A percentile compares a stretch with the other conserved stretches of the same genome.
These are phyloP conservation scores for Syngnathoides biaculeatus DNA, from an alignment of 2,113 vertebrate genomes.

Conservation along the genomic window DNA sequence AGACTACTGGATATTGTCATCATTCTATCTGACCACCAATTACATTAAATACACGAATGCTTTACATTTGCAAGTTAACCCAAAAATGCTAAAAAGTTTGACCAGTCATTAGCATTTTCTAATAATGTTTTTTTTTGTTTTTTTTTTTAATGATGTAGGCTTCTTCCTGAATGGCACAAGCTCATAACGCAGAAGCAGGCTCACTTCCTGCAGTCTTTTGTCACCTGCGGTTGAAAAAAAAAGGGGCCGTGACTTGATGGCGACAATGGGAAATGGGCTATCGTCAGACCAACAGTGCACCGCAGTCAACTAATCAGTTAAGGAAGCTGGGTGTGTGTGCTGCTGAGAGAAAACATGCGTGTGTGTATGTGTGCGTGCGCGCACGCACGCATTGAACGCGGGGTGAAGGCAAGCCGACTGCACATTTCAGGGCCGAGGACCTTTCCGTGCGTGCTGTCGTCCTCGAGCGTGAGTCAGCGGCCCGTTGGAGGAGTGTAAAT, in stretches of 20 bases:
- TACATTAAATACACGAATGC: conserved; percentile 7
- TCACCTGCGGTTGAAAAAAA: conserved; percentile 49
- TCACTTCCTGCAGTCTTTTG: conserved; percentile 58
- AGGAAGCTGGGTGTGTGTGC: conserved; percentile 60
- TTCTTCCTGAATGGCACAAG: conserved; percentile 9
- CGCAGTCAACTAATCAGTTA: conserved; percentile 73
- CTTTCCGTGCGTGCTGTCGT: conserved; percentile 41
- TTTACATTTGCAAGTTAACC: conserved; percentile 7
- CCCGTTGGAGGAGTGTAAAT: conserved; percentile 62
- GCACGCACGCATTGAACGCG: conserved; percentile 19
- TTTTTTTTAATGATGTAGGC: conserved; percentile 13
- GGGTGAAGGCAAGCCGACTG: conserved; percentile 14
- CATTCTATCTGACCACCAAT: conserved; percentile 50
- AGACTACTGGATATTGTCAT: conserved; percentile 7
- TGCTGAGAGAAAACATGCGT: conserved; percentile 16
- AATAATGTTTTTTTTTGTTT: conserved; percentile 13
- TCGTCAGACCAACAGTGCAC: conserved; percentile 66
- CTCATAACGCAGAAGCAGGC: conserved; percentile 37
- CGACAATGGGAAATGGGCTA: conserved; percentile 76
- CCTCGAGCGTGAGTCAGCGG: conserved; percentile 67
- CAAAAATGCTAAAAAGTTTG: not conserved
- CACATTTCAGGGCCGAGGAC: conserved; percentile 29
- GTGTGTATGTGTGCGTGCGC: conserved; percentile 23
- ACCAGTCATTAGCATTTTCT: not conserved
- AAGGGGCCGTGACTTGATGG: conserved; percentile 60